Evolutionary conservation across 1,140 invertebrate genomes (phyloP).

Genomic region (Psilanteris sp.): DNA sequence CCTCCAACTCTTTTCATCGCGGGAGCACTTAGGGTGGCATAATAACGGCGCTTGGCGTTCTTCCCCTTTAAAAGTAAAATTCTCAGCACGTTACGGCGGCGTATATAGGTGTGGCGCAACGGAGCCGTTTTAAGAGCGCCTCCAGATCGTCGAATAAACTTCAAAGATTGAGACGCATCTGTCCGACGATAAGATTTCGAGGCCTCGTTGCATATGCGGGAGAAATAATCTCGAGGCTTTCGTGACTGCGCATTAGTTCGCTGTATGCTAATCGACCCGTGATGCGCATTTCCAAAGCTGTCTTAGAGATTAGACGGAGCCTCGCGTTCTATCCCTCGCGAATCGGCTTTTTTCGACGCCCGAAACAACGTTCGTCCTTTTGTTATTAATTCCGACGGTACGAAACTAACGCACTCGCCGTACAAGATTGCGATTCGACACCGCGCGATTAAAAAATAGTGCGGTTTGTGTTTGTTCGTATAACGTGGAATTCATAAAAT

Average conservation of each 20-base stretch:
- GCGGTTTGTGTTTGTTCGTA: no score
- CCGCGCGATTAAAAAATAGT: no score
- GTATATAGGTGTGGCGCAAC: constrained; percentile 47
- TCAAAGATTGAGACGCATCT: constrained; percentile 63
- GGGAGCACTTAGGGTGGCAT: constrained; percentile 57
- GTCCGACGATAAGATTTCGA: constrained; percentile 53
- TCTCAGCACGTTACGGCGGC: constrained; percentile 54
- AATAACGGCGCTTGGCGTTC: constrained; percentile 53
- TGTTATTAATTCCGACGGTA: no score
- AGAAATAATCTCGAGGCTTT: constrained; percentile 58
- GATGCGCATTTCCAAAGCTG: constrained; percentile 54
- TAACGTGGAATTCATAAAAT: no score
- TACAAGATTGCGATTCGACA: no score
- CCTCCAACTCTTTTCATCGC: constrained; percentile 58
- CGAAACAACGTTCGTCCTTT: no score
- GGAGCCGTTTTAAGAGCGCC: constrained; percentile 45
- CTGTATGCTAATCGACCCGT: constrained; percentile 57
- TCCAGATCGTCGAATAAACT: constrained; percentile 56
- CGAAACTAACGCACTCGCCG: no score
- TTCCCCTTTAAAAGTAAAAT: constrained; percentile 53
- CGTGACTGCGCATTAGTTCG: constrained; percentile 57
- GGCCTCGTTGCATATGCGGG: constrained; percentile 54
- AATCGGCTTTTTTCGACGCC: no score
- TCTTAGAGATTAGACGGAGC: constrained; percentile 49
- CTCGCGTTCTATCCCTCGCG: no score